Conservation (phyloP, 2,888 invertebrate genomes). For the Nasonovia ribisnigri region DNA sequence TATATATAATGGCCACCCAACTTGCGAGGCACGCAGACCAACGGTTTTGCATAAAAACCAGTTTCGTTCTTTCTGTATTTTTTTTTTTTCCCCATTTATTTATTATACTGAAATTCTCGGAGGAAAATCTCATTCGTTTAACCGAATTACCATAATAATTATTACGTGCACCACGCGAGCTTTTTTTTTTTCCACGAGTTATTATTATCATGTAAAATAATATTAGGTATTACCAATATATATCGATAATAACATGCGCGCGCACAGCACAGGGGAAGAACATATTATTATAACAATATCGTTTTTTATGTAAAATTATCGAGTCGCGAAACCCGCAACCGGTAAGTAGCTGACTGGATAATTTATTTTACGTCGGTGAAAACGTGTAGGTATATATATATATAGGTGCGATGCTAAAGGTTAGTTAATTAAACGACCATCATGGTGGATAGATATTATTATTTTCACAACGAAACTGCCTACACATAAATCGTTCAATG, state of each 20-base stretch:
- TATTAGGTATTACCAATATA: background rate
- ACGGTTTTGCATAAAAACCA: slow-evolving; percentile 56
- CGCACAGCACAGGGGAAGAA: background rate
- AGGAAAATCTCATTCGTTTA: slow-evolving; percentile 32
- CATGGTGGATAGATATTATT: background rate
- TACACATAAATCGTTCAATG: background rate
- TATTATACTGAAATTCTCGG: slow-evolving; percentile 15
- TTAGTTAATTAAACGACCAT: background rate
- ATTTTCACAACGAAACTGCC: background rate
- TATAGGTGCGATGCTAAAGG: background rate
- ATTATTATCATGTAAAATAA: background rate
- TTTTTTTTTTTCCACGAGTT: background rate
- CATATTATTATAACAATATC: background rate
- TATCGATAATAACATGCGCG: background rate
- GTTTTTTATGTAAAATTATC: slow-evolving; percentile 4
- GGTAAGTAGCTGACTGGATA: background rate
- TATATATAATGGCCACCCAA: slow-evolving; percentile 45
- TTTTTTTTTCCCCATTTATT: background rate
- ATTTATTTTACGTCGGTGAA: background rate
- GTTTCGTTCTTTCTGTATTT: slow-evolving; percentile 24
- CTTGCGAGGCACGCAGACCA: background rate
- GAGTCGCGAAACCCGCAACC: background rate
- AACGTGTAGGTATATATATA: background rate
- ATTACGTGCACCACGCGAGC: background rate
- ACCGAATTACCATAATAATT: slow-evolving; percentile 39